phyloP scores from a whole-genome alignment of 2,113 vertebrate genomes.

The Plecturocebus donacophilus region DNA sequence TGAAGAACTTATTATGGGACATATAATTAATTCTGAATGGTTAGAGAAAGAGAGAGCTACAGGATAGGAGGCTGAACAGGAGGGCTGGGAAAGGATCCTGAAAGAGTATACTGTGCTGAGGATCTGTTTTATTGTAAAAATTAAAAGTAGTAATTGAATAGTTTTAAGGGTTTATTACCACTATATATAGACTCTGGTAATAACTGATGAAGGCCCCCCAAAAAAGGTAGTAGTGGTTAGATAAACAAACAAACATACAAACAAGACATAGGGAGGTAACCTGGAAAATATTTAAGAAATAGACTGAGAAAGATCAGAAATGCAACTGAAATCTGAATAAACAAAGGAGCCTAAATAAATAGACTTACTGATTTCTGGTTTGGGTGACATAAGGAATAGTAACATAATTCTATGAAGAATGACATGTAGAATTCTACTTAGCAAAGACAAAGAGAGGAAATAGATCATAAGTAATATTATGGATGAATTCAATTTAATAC shows the following conservation, averaged over 20 bases:
- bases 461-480: not conserved
- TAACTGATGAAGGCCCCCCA: not conserved
- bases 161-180: not conserved
- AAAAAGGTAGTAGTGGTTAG: not conserved
- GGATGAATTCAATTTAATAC: not conserved
- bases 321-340: not conserved
- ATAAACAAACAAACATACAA: not conserved
- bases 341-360: not conserved
- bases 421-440: not conserved
- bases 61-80: not conserved
- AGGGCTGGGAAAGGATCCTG: not conserved
- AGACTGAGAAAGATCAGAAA: not conserved
- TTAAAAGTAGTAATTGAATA: not conserved
- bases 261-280: not conserved
- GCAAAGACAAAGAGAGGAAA: not conserved
- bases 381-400: not conserved
- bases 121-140: not conserved
- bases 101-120: not conserved
- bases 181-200: not conserved
- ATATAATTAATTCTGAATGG: not conserved
- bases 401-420: not conserved
- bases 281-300: slow-evolving; percentile 3
- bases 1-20: not conserved
- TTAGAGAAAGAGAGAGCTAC: not conserved
- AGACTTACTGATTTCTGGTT: not conserved